Percentiles rank a stretch among this genome's conserved stretches.
phyloP scores from a whole-genome alignment of 2,888 invertebrate species.

The Euproctis similis region DNA sequence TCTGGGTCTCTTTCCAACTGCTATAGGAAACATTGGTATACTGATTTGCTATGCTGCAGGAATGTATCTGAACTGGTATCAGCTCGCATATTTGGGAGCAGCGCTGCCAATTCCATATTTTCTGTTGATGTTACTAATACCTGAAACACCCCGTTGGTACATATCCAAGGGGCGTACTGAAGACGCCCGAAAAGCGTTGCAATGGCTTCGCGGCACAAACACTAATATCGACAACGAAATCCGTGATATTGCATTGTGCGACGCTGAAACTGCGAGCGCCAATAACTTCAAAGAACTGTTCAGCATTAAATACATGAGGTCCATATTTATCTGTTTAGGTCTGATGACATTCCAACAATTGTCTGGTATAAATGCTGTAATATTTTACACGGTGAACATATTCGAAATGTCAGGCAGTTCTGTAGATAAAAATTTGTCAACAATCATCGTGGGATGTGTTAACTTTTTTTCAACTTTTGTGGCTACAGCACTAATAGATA shows the following conservation, averaged over 20 bases:
- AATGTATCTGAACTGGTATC: constrained; percentile 86
- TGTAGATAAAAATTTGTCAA: constrained; percentile 84
- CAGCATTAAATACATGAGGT: constrained; percentile 82
- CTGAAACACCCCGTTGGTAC: constrained; percentile 96
- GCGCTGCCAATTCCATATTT: constrained; percentile 85
- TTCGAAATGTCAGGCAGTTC: constrained; percentile 90
- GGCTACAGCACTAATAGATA: constrained; percentile 90
- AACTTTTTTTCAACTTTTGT: constrained; percentile 94
- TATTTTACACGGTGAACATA: constrained; percentile 94
- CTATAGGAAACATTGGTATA: constrained; percentile 90
- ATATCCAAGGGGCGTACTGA: constrained; percentile 84
- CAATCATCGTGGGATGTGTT: constrained; percentile 91
- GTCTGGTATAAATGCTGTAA: constrained; percentile 96
- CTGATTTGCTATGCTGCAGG: constrained; percentile 88
- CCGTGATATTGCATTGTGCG: constrained; percentile 81
- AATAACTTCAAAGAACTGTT: constrained; percentile 80
- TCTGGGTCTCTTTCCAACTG: constrained; percentile 89
- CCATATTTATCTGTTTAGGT: constrained; percentile 87
- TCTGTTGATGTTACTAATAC: constrained; percentile 87
- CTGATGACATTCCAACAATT: constrained; percentile 97
- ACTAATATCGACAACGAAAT: constrained; percentile 87
- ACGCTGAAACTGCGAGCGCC: constrained; percentile 79
- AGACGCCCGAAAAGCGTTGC: constrained; percentile 84
- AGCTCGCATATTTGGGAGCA: constrained; percentile 86
- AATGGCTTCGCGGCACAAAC: constrained; percentile 88